phyloP scores from a whole-genome alignment of 2,888 invertebrate genomes.

The Papilio demoleus region DNA sequence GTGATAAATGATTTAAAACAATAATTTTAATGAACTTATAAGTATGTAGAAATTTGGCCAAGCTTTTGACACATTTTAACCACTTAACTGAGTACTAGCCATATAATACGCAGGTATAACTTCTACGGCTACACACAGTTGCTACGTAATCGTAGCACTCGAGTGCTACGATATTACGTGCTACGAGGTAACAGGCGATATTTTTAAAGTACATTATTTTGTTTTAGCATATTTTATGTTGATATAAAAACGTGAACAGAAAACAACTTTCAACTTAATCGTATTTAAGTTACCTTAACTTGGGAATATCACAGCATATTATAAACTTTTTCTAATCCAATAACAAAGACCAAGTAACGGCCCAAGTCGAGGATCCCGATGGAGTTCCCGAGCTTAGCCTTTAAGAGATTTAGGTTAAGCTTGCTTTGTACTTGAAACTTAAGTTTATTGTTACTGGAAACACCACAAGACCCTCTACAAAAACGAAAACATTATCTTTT shows the following conservation, averaged over 20 bases:
- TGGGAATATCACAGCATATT: not conserved
- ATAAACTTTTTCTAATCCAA: not conserved
- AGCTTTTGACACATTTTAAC: too few species aligned
- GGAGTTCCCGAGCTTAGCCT: not conserved
- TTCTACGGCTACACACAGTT: conserved; percentile 5
- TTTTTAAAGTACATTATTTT: not conserved
- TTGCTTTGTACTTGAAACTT: not conserved
- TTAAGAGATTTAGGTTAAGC: not conserved
- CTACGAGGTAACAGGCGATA: not conserved
- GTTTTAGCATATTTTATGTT: too few species aligned
- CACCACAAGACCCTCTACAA: not conserved
- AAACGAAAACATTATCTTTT: too few species aligned
- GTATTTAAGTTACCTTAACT: not conserved
- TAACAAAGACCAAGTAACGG: not conserved
- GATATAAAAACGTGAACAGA: not conserved
- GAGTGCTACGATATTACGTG: conserved; percentile 5
- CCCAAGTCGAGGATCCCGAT: not conserved
- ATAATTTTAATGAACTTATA: too few species aligned
- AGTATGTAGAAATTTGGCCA: too few species aligned
- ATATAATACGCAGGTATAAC: not conserved
- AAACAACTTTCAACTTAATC: not conserved
- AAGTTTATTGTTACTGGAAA: not conserved
- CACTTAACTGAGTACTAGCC: not conserved
- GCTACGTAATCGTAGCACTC: conserved; percentile 18
- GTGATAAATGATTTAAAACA: too few species aligned